A percentile compares a stretch with the other conserved stretches of the same genome.
Evolutionary conservation across 2,888 invertebrate genomes (phyloP).

Genomic region (Bombylius discolor): DNA sequence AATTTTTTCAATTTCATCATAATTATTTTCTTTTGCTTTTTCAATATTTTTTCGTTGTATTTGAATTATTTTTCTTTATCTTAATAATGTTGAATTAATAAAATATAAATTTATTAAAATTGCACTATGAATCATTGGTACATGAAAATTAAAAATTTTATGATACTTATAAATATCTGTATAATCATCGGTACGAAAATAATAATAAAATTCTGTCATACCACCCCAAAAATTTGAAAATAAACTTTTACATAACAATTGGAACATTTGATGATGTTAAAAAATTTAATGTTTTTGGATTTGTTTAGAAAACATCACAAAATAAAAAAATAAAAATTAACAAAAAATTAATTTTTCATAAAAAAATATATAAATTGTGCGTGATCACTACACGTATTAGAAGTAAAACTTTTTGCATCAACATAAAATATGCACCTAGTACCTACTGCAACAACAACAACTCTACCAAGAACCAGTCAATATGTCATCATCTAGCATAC

Average conservation of each 20-base stretch:
- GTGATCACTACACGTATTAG: too few relatives aligned
- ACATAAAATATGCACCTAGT: too few relatives aligned
- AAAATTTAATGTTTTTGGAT: constrained; percentile 46
- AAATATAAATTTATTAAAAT: constrained; percentile 63
- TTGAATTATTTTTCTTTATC: constrained; percentile 29
- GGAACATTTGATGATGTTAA: constrained; percentile 49
- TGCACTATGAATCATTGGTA: constrained; percentile 86
- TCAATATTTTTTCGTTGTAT: constrained; percentile 17
- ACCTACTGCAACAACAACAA: too few relatives aligned
- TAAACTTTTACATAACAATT: constrained; percentile 66
- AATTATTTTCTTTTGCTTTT: constrained; percentile 44
- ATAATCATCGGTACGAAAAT: constrained; percentile 72
- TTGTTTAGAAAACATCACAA: constrained; percentile 61
- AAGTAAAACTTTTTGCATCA: too few relatives aligned
- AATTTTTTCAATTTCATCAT: constrained; percentile 85
- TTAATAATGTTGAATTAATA: constrained; percentile 47
- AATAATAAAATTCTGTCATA: constrained; percentile 75
- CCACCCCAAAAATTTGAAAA: constrained; percentile 97
- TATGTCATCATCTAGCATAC: too few relatives aligned
- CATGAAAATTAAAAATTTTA: constrained; percentile 60
- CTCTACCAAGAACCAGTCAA: too few relatives aligned
- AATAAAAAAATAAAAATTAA: background rate
- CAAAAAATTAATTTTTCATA: too few relatives aligned
- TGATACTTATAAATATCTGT: constrained; percentile 59
- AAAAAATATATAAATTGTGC: too few relatives aligned